Evolutionary conservation across 2,888 invertebrate species (phyloP).

Genomic region (Drosophila kokeensis): DNA sequence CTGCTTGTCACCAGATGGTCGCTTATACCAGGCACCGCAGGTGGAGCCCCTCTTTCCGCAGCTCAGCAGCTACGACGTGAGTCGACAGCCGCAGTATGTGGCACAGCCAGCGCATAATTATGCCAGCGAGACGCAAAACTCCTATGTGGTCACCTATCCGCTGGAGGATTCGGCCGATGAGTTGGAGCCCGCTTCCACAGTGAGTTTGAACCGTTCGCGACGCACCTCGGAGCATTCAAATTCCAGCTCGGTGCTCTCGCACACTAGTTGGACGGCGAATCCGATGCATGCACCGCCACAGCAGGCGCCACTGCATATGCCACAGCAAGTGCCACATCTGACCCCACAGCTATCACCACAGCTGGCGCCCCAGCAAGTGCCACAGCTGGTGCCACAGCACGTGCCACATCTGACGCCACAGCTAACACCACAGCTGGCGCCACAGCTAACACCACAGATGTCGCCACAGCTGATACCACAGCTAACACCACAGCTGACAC

Average conservation of each 20-base stretch:
- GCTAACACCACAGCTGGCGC: background rate
- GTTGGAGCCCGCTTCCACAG: slow-evolving; percentile 45
- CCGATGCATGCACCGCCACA: slow-evolving; percentile 56
- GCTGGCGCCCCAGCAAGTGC: slow-evolving; percentile 5
- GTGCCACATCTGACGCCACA: background rate
- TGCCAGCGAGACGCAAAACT: slow-evolving; percentile 69
- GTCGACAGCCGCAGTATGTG: slow-evolving; percentile 75
- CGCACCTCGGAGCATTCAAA: slow-evolving; percentile 77
- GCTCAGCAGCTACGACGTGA: slow-evolving; percentile 73
- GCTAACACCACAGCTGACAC: slow-evolving; percentile 31
- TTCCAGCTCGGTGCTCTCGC: slow-evolving; percentile 67
- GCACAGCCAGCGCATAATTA: slow-evolving; percentile 41
- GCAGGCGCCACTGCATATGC: slow-evolving; percentile 46
- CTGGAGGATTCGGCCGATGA: slow-evolving; percentile 75
- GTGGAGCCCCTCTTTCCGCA: slow-evolving; percentile 83
- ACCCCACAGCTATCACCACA: slow-evolving; percentile 27
- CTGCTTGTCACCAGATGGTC: slow-evolving; percentile 83
- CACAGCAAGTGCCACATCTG: slow-evolving; percentile 31
- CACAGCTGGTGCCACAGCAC: slow-evolving; percentile 4
- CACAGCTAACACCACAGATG: slow-evolving; percentile 9
- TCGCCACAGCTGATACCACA: slow-evolving; percentile 34
- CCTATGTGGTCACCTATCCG: slow-evolving; percentile 80
- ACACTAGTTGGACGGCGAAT: slow-evolving; percentile 80
- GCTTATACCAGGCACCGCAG: slow-evolving; percentile 82
- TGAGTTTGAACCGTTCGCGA: slow-evolving; percentile 50